Conservation (phyloP, 2,888 invertebrate species). For the Catocala fraxini region DNA sequence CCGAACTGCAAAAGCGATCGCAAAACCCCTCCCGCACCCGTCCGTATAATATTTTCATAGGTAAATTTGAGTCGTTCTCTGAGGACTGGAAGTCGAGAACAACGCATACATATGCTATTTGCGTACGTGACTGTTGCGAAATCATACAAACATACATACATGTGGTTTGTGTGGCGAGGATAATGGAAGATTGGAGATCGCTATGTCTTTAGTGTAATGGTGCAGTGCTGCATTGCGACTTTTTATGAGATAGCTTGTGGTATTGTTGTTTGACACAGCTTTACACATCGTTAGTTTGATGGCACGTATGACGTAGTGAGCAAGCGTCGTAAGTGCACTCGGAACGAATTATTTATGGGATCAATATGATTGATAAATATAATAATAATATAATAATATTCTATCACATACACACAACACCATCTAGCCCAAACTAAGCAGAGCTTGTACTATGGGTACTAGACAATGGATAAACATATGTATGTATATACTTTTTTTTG, state of each 20-base stretch:
- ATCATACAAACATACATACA: constrained; percentile 31
- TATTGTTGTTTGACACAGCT: background rate
- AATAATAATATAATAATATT: too few species aligned
- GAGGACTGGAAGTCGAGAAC: constrained; percentile 58
- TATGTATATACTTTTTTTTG: too few species aligned
- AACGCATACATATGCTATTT: constrained; percentile 62
- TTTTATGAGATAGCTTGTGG: background rate
- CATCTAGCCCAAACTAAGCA: too few species aligned
- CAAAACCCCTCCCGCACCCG: constrained; percentile 23
- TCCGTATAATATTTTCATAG: constrained; percentile 67
- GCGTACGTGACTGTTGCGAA: constrained; percentile 64
- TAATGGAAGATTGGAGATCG: constrained; percentile 12
- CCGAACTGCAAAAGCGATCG: constrained; percentile 13
- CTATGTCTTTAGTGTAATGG: constrained; percentile 2
- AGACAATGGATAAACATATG: too few species aligned
- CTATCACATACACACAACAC: too few species aligned
- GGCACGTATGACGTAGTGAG: too few species aligned
- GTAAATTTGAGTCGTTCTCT: constrained; percentile 69
- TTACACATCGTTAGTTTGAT: too few species aligned
- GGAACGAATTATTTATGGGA: too few species aligned
- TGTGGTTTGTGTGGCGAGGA: constrained; percentile 7
- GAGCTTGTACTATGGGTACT: too few species aligned
- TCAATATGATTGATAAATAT: too few species aligned
- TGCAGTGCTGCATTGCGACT: background rate
- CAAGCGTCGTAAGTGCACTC: too few species aligned